These are phyloP conservation scores for Cephus pygmeus DNA, from an alignment of 2,888 invertebrate genomes.

Conservation along the genomic window DNA sequence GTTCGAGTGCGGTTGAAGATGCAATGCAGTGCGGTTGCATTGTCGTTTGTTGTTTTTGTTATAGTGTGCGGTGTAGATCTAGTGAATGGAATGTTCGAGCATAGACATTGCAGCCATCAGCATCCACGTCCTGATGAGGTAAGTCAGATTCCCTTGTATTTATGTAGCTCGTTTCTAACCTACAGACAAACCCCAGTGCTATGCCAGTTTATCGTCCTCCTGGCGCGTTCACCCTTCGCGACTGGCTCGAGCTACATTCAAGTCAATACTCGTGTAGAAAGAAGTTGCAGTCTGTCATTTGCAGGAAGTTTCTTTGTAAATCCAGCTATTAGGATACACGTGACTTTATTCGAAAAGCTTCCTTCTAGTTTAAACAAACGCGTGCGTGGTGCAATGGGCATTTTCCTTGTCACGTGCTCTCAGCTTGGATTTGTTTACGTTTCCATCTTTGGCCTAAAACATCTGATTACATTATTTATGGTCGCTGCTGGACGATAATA, in stretches of 20 bases:
- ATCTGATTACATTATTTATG: neutral
- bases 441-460: neutral
- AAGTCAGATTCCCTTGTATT: constrained; percentile 48
- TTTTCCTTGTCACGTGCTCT: constrained; percentile 39
- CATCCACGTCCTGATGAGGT: constrained; percentile 79
- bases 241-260: neutral
- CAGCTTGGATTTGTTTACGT: neutral
- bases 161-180: neutral
- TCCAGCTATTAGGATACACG: neutral
- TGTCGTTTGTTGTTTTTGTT: constrained; percentile 50
- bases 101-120: constrained; percentile 71
- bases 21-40: constrained; percentile 54
- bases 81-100: constrained; percentile 59
- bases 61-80: constrained; percentile 49
- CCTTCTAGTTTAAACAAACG: neutral
- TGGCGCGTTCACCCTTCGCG: neutral
- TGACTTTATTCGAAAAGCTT: neutral
- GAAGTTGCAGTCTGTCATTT: neutral
- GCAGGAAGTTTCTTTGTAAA: neutral
- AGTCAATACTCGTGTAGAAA: neutral
- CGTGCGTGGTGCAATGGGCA: constrained; percentile 11
- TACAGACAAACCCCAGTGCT: neutral
- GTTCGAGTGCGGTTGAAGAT: constrained; percentile 62
- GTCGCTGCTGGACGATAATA: neutral
- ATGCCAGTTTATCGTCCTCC: neutral